Evolutionary conservation across 2,797 vertebrate species (phyloP), one percentile per base, ranked within the genome.

Genomic region (Coregonus suidteri): DNA sequence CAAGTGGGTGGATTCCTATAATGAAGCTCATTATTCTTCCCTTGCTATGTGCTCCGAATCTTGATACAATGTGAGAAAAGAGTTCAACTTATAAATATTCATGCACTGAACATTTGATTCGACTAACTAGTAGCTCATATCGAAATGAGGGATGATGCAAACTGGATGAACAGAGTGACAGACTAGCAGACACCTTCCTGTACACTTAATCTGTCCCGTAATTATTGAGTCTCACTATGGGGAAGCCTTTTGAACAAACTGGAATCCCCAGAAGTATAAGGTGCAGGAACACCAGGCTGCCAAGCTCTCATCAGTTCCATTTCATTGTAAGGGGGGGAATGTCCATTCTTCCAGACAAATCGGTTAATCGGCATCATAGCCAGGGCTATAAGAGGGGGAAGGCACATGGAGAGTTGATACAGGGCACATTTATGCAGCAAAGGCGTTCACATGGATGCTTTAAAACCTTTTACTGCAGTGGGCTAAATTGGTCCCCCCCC

Each of bases 1-100:
- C 41, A 47, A 47, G 75, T 62, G 79, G 84, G 74, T 77, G 80
- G 80, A 82, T 83, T 83, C 75, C 74, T 78, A 9, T 87, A 89
- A 90, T 87, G 79, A 90, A 87, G 73, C 85, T 88, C 86, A 88
- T 91, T 90, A 91, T 84, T 91, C 89, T 88, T 85, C 47, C 52
- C n/a, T 13, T 52, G 77, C 79, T 79, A 66, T 82, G 79, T 74
- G 20, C 79, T 80, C 9, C 73, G 65, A 71, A 80, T 76, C 75
- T 34, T 67, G 66, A 76, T 78, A 79, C 78, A 85, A 83, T 84
- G 82, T 34, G 74, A 82, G 76, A 56, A 47, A 67, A 81, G 75
- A 73, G 56, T 74, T 68, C 53, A 34, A 76, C 37, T 71, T 83
- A 87, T 90, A 87, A 88, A 91, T 89, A 90, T 91, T 83, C 84